phyloP scores from a whole-genome alignment of 2,888 invertebrate genomes.

The Himalopsyche kuldschensis region DNA sequence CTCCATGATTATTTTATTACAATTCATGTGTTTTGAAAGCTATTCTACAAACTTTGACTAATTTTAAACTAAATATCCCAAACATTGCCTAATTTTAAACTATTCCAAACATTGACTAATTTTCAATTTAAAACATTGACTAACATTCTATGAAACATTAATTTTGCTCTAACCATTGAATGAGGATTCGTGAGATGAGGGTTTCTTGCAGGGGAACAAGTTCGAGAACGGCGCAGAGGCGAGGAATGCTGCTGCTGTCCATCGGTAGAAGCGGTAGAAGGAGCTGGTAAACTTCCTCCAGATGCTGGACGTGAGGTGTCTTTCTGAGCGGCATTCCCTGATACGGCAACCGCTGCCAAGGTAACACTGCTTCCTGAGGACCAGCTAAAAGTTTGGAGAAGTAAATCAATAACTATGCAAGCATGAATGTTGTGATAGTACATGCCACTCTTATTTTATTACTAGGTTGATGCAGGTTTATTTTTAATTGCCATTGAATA shows the following conservation, averaged over 20 bases:
- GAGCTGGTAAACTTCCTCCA: conserved; percentile 18
- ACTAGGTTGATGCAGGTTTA: too few relatives aligned
- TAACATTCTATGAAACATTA: too few relatives aligned
- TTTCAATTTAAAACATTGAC: too few relatives aligned
- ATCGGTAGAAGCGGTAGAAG: not conserved
- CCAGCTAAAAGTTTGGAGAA: conserved; percentile 27
- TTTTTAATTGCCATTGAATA: too few relatives aligned
- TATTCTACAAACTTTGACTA: too few relatives aligned
- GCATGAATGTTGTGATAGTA: too few relatives aligned
- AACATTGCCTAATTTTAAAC: too few relatives aligned
- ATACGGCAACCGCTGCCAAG: conserved; percentile 18
- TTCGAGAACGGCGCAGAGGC: conserved; percentile 36
- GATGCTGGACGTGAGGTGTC: conserved; percentile 3
- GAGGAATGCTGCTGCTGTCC: conserved; percentile 24
- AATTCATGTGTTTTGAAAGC: too few relatives aligned
- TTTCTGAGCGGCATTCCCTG: conserved; percentile 7
- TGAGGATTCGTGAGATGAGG: conserved; percentile 19
- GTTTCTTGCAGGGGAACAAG: conserved; percentile 35
- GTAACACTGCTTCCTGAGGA: conserved; percentile 38
- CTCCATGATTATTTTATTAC: too few relatives aligned
- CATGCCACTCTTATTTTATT: too few relatives aligned
- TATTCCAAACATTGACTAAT: too few relatives aligned
- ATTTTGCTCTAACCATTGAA: conserved; percentile 20
- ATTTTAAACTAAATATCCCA: too few relatives aligned
- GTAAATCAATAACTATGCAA: not conserved